Base-by-base conservation (phyloP, 2,888 invertebrate species). In the Dasypogon diadema region DNA sequence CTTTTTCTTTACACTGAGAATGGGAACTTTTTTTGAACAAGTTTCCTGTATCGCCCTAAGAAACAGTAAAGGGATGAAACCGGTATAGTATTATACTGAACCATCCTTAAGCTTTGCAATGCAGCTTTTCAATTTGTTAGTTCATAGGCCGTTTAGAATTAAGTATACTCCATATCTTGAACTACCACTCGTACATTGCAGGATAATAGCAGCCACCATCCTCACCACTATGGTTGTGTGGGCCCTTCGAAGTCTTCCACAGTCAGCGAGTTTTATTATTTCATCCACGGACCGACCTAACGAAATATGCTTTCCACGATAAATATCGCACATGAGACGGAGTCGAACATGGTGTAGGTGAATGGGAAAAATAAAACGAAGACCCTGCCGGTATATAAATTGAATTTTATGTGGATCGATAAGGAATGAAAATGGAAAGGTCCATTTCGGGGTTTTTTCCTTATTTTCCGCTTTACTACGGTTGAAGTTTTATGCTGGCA, bases 251-350 rank as follows among this genome's bases (percentile, higher is more conserved):
- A 10, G 26, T 48, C 65, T 24, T 16, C 34, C 51, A 54, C 21
- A 34, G 51, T 34, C 54, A 24, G 54, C 16, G 54, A 34, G 51
- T 42, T 56, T 60, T 60, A 58, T 58, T 77, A 77, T 77, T 77
- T 75, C 60, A 74, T 68, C 55, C 77, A 77, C 77, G 77, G 74
- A 74, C 74, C 73, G 60, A 76, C 37, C 75, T 75, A 77, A 76
- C 77, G 77, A 77, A 77, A 77, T 77, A 77, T 77, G 75, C 70
- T 76, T 75, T 77, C 74, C 75, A 75, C 77, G 77, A 77, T 77
- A 77, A 77, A 77, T 70, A 77, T 77, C 75, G 73, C 73, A 73
- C 73, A 73, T 70, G 70, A 68, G 65, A 68, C 65, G 65, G 26
- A 51, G 70, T 18, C 56, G 73, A 55, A 56, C 73, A 42, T 73